These are phyloP conservation scores for Actinostola sp. DNA, from an alignment of 92 coral and sea anemone species.

Conservation along the genomic window DNA sequence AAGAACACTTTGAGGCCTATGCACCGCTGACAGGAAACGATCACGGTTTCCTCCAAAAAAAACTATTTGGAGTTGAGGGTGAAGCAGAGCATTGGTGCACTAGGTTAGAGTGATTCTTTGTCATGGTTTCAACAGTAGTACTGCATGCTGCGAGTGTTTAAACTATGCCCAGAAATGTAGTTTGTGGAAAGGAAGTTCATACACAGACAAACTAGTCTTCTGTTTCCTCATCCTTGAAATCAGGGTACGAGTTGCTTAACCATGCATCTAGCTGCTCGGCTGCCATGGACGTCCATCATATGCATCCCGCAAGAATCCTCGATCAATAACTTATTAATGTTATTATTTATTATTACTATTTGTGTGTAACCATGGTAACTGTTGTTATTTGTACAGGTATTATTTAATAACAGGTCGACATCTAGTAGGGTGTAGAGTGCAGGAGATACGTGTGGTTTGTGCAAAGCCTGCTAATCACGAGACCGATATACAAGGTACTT, in stretches of 20 bases:
- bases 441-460: constrained; percentile 86
- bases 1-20: constrained; percentile 77
- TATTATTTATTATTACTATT: too few relatives aligned
- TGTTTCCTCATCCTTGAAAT: too few relatives aligned
- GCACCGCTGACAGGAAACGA: constrained; percentile 75
- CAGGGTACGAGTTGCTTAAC: too few relatives aligned
- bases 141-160: too few relatives aligned
- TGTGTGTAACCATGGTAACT: background rate
- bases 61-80: constrained; percentile 40
- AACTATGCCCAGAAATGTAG: too few relatives aligned
- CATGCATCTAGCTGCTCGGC: too few relatives aligned
- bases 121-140: too few relatives aligned
- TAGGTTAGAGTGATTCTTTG: constrained; percentile 68
- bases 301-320: too few relatives aligned
- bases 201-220: too few relatives aligned
- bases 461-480: constrained; percentile 29
- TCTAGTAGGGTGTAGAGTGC: constrained; percentile 69
- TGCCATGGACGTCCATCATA: too few relatives aligned
- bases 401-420: constrained; percentile 87
- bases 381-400: constrained; percentile 47
- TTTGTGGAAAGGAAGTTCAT: too few relatives aligned
- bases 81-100: constrained; percentile 59
- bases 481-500: constrained; percentile 16
- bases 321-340: background rate
- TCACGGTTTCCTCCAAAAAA: constrained; percentile 48